These are phyloP conservation scores for Anarsia innoxiella DNA, from an alignment of 2,888 invertebrate genomes.

Conservation along the genomic window DNA sequence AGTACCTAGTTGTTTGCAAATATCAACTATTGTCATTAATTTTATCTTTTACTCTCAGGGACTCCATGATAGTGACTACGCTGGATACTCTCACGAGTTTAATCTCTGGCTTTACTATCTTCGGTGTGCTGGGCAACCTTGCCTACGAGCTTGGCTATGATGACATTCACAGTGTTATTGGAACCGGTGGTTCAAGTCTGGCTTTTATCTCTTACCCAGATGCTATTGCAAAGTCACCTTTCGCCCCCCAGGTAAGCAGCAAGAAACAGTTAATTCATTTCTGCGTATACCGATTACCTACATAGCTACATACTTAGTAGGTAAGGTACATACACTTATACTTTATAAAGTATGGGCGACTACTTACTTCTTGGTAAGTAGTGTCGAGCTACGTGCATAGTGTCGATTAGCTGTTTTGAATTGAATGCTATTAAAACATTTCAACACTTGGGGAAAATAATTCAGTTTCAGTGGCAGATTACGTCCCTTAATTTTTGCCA, in stretches of 20 bases:
- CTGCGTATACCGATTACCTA: not conserved
- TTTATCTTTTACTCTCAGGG: slow-evolving; percentile 74
- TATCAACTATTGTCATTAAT: no score
- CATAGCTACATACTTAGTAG: no score
- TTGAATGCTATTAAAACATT: no score
- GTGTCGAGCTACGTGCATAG: no score
- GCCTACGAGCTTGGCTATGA: slow-evolving; percentile 79
- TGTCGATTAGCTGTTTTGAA: no score
- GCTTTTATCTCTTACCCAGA: slow-evolving; percentile 92
- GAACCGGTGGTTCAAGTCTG: slow-evolving; percentile 83
- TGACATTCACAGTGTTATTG: slow-evolving; percentile 77
- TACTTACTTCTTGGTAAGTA: no score
- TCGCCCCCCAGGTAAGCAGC: slow-evolving; percentile 80
- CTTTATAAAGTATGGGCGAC: no score
- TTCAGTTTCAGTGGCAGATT: no score
- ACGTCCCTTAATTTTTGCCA: no score
- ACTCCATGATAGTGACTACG: slow-evolving; percentile 86
- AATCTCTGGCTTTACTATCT: slow-evolving; percentile 87
- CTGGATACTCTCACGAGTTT: slow-evolving; percentile 88
- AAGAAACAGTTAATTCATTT: no score
- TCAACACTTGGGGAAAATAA: no score
- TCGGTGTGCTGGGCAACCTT: slow-evolving; percentile 87
- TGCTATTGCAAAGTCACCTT: slow-evolving; percentile 83
- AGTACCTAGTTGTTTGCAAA: not conserved
- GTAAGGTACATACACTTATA: no score